Evolutionary conservation across 2,888 invertebrate species (phyloP), one percentile per base, ranked within the genome.

Genomic region (Perdita meconis): DNA sequence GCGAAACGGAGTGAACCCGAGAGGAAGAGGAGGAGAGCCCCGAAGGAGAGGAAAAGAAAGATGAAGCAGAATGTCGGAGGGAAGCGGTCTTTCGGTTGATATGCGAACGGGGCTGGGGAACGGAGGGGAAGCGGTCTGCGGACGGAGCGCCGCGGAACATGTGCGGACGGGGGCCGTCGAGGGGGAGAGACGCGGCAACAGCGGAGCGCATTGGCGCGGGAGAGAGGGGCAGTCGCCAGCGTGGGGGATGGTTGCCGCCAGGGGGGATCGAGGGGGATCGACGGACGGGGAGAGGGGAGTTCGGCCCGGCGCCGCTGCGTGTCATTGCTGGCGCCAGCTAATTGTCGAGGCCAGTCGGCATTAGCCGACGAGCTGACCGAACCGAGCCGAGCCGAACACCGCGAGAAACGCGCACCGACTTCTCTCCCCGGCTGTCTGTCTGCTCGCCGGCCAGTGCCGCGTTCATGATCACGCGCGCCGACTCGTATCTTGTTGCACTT

Each of bases 301-400:
- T 78, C 84, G 80, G 76, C 82, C 83, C 89, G 89, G 89, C 90
- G 90, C 89, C 90, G 88, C 90, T 89, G 88, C 90, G 89, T 90
- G 90, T 89, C 91, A 90, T 87, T 90, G 90, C 90, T 90, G 90
- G 90, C 90, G 91, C 90, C 90, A 90, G 90, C 90, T 91, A 90
- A 90, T 90, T 91, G 90, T 90, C 90, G 90, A 90, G 90, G 90
- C 90, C 90, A 90, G 89, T 89, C 89, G 88, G 89, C 88, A 87
- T 88, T 86, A 88, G 82, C 88, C 88, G 87, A 86, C 83, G 83
- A 83, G 82, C 86, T 85, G 84, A 87, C 87, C 88, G 88, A 87
- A 83, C 86, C 81, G 78, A 85, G 75, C 81, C 87, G 87, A 88
- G 72, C 74, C 78, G 68, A 74, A 61, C 70, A 44, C 42, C 47